These are phyloP conservation scores for Python bivittatus DNA, from an alignment of 2,113 vertebrate genomes.

Conservation along the genomic window DNA sequence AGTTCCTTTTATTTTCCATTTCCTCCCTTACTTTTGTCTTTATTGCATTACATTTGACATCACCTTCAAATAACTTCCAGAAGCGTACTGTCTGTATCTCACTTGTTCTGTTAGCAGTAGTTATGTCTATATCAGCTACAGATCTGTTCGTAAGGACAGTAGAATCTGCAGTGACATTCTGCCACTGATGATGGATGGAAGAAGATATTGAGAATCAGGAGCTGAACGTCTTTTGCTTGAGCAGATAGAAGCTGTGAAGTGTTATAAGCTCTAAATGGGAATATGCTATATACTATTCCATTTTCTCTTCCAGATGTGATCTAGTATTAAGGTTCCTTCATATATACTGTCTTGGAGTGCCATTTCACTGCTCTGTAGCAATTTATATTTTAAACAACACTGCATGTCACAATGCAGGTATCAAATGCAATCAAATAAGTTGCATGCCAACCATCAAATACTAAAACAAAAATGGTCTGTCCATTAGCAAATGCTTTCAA, in stretches of 20 bases:
- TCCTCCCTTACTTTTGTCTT: not conserved
- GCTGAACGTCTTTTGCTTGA: not conserved
- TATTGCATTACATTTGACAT: not conserved
- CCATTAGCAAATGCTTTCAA: not conserved
- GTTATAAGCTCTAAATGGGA: not conserved
- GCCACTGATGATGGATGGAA: not conserved
- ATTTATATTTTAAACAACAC: not conserved
- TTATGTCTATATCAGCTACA: not conserved
- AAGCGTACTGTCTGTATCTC: not conserved
- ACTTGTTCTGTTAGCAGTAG: not conserved
- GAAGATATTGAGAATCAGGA: not conserved
- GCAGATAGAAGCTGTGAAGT: not conserved
- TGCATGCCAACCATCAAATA: not conserved
- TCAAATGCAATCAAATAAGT: no score
- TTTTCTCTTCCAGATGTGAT: not conserved
- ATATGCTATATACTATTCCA: not conserved
- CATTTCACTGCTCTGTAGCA: not conserved
- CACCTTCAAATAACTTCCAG: not conserved
- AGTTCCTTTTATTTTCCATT: not conserved
- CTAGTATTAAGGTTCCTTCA: not conserved
- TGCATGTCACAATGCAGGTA: not conserved
- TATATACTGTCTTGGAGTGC: not conserved
- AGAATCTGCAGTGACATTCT: not conserved
- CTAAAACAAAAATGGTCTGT: not conserved
- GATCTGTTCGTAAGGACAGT: not conserved